A percentile compares a stretch with the other conserved stretches of the same genome.
phyloP scores from a whole-genome alignment of 2,888 invertebrate genomes.

The Drosophila nr. perissopoda region DNA sequence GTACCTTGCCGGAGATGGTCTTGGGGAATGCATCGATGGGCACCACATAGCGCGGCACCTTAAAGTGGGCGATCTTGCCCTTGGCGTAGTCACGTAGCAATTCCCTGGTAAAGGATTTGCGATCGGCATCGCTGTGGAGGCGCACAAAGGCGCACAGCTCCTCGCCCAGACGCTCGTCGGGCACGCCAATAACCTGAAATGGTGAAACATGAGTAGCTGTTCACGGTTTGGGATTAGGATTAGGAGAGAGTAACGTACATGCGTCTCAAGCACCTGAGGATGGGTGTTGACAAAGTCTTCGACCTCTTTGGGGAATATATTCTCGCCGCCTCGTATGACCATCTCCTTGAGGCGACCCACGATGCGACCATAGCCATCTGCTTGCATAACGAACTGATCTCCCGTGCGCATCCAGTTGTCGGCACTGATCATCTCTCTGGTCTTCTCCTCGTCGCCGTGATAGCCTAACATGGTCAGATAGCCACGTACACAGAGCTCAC shows the following conservation, averaged over 20 bases:
- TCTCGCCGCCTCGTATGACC: constrained; percentile 93
- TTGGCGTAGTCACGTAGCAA: constrained; percentile 88
- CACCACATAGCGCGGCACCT: constrained; percentile 90
- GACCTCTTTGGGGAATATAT: constrained; percentile 92
- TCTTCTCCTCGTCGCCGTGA: constrained; percentile 90
- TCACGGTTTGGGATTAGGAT: background rate
- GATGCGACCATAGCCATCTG: constrained; percentile 89
- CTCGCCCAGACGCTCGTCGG: constrained; percentile 90
- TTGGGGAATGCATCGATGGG: constrained; percentile 89
- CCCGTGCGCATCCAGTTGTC: constrained; percentile 91
- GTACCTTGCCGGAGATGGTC: constrained; percentile 92
- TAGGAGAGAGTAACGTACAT: constrained; percentile 85
- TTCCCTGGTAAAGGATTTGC: constrained; percentile 85
- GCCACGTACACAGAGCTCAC: constrained; percentile 91
- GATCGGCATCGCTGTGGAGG: constrained; percentile 84
- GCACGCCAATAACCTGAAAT: constrained; percentile 88
- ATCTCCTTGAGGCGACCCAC: constrained; percentile 91
- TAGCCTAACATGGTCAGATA: constrained; percentile 91
- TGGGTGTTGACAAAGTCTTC: constrained; percentile 90
- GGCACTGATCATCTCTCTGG: constrained; percentile 87
- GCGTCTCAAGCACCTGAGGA: constrained; percentile 88
- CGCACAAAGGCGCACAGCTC: constrained; percentile 89
- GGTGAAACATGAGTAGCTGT: background rate
- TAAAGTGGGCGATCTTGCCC: constrained; percentile 90
- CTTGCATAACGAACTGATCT: constrained; percentile 87